phyloP scores from a whole-genome alignment of 2,797 vertebrate species.

The Pipistrellus pipistrellus region DNA sequence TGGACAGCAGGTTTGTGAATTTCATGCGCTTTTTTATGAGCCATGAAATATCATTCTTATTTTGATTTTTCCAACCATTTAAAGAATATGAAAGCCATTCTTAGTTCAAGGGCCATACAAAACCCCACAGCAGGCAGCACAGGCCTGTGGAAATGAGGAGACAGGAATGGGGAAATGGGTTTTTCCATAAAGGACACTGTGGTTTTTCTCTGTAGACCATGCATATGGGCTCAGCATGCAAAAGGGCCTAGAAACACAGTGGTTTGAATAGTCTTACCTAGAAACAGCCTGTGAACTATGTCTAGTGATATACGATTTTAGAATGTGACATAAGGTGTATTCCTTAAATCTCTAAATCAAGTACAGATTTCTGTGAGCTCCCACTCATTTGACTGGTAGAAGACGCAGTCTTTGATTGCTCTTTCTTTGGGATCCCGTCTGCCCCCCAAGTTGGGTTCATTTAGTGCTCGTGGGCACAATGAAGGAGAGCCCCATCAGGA shows the following conservation, averaged over 20 bases:
- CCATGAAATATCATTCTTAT: conserved; percentile 18
- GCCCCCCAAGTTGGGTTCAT: neutral
- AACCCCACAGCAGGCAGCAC: neutral
- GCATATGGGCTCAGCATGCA: neutral
- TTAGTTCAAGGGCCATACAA: neutral
- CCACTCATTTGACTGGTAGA: neutral
- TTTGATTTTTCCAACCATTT: conserved; percentile 12
- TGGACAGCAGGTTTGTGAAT: neutral
- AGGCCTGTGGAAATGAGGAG: neutral
- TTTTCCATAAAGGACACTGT: neutral
- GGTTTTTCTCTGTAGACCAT: neutral
- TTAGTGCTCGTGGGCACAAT: rapidly evolving
- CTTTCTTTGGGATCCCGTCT: neutral
- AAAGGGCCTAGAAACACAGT: neutral
- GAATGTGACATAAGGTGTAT: neutral
- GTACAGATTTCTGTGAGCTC: neutral
- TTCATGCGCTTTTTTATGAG: conserved; percentile 19
- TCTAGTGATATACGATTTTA: neutral
- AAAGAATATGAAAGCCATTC: neutral
- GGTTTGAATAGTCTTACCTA: neutral
- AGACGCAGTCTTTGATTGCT: neutral
- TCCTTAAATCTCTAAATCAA: neutral
- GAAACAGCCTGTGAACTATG: neutral
- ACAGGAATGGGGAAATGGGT: neutral
- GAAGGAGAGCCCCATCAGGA: too few species aligned